These are phyloP conservation scores for Nephrotoma appendiculata DNA, from an alignment of 2,888 invertebrate species.

Conservation along the genomic window DNA sequence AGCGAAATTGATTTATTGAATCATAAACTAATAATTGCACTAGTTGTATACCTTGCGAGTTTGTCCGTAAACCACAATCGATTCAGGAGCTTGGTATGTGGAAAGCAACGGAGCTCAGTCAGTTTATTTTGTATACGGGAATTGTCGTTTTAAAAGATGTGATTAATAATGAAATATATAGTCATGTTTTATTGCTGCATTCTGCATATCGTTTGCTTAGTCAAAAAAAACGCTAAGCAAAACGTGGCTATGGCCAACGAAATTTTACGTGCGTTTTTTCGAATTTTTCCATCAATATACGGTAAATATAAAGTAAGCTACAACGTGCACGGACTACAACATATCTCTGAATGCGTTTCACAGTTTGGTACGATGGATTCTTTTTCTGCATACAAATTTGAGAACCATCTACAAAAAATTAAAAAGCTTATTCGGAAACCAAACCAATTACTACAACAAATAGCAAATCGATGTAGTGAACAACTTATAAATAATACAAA, in stretches of 20 bases:
- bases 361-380: neutral
- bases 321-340: neutral
- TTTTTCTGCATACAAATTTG: neutral
- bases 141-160: slow-evolving; percentile 12
- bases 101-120: slow-evolving; percentile 11
- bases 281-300: neutral
- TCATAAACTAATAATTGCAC: neutral
- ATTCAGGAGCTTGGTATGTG: slow-evolving; percentile 12
- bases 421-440: neutral
- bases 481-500: neutral
- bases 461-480: neutral
- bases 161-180: neutral
- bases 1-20: neutral
- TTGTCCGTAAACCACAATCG: slow-evolving; percentile 10
- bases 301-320: neutral
- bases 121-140: slow-evolving; percentile 11
- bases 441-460: neutral
- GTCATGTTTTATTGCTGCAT: too few relatives aligned
- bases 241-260: neutral
- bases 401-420: neutral
- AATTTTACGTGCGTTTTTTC: neutral
- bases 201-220: slow-evolving; percentile 3
- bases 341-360: neutral
- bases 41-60: slow-evolving; percentile 10
- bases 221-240: neutral